A percentile compares a stretch with the other conserved stretches of the same genome.
Evolutionary conservation across 2,113 vertebrate species (phyloP).

Genomic region (Sinosuthora webbiana): DNA sequence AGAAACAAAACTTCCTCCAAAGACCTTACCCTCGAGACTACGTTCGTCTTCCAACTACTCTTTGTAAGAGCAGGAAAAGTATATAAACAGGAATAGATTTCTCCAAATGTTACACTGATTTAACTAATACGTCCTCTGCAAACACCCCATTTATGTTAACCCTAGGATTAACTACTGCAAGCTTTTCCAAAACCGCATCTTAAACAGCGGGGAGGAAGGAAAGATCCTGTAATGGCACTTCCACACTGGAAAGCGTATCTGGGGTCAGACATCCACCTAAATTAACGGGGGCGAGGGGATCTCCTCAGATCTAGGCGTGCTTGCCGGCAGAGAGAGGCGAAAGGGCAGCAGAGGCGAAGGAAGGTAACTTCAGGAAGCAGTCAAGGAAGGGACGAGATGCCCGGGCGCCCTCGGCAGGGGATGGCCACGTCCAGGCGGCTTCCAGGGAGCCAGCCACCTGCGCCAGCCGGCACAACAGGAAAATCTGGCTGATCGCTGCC

Average conservation of each 20-base stretch:
- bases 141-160: not conserved
- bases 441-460: not conserved
- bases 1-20: not conserved
- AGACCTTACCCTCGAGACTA: not conserved
- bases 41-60: not conserved
- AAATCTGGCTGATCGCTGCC: slow-evolving; percentile 2
- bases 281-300: accelerated
- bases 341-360: not conserved
- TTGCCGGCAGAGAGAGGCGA: not conserved
- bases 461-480: slow-evolving; percentile 42
- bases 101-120: not conserved
- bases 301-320: not conserved
- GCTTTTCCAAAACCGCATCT: not conserved
- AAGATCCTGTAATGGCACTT: not conserved
- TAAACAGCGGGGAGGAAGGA: accelerated
- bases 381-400: not conserved
- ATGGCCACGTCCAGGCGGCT: not conserved
- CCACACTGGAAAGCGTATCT: accelerated
- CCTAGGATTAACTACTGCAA: not conserved
- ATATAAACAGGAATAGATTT: not conserved
- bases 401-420: not conserved
- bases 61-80: not conserved
- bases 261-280: not conserved
- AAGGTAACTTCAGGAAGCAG: not conserved
- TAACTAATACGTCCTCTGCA: not conserved